These are phyloP conservation scores for Micrastur ruficollis DNA, from an alignment of 2,797 vertebrate species.

Conservation along the genomic window DNA sequence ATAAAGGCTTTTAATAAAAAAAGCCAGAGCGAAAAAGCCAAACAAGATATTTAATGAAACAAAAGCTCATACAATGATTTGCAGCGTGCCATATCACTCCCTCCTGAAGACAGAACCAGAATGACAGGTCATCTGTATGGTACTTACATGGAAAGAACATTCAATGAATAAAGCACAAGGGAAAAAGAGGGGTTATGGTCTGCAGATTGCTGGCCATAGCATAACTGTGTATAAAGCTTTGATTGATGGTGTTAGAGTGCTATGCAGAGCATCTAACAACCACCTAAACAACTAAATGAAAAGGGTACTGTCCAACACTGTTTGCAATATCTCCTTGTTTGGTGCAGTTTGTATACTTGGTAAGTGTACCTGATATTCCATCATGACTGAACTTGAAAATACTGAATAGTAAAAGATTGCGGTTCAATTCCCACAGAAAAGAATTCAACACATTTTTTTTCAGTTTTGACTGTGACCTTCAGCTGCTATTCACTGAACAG, in stretches of 20 bases:
- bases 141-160: neutral
- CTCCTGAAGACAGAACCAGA: neutral
- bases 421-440: neutral
- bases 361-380: neutral
- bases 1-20: neutral
- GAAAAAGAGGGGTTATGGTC: neutral
- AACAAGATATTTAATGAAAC: neutral
- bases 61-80: neutral
- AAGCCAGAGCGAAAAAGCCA: neutral
- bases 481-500: neutral
- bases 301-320: neutral
- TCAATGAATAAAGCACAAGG: neutral
- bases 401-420: neutral
- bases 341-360: neutral
- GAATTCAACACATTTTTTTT: neutral
- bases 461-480: neutral
- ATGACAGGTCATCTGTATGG: neutral
- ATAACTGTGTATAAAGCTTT: neutral
- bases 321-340: neutral
- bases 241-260: neutral
- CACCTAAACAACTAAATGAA: neutral
- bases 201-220: neutral
- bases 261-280: neutral
- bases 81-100: neutral
- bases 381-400: neutral